Base-by-base conservation (phyloP, 2,888 invertebrate species). In the Hedychridium roseum region DNA sequence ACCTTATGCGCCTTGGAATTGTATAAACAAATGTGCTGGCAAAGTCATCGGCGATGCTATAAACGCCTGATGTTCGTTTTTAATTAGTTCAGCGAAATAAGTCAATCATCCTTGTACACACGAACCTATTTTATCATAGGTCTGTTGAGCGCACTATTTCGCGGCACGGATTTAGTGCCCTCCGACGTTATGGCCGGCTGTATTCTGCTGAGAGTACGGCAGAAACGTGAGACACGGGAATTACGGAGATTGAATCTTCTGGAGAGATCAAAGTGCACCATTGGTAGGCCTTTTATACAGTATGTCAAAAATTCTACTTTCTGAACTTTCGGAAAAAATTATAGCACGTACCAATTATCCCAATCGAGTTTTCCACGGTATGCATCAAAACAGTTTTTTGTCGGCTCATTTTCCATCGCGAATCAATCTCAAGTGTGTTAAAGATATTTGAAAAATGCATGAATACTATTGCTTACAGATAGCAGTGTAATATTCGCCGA, bases 111-210 rank as follows among this genome's bases (percentile, higher is more conserved):
- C n/a, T n/a, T n/a, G n/a, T n/a, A n/a, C n/a, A n/a, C n/a, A n/a
- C n/a, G n/a, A n/a, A n/a, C n/a, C n/a, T n/a, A n/a, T n/a, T n/a
- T n/a, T n/a, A 26, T 84, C 75, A 35, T 82, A 84, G 88, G 87
- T 57, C 80, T 93, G 5, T 82, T 93, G 53, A 88, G 90, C 68
- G 87, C 89, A 2, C 82, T 92, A 52, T 92, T 93, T 78, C 84
- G 93, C 67, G 91, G 91, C 56, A 88, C 91, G 4, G 93, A 95
- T 79, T 80, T 94, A 28, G 94, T 95, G 0, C 90, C 93, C 0
- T 91, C 93, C 0, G 96, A 95, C 76, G 86, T 94, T 11, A 87
- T 92, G 44, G 94, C 94, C 7, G 95, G 94, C 7, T 87, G 92
- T 67, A 87, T 95, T 15, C 84, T 95, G n/a, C 83, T 94, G 2